These are phyloP conservation scores for Hemibagrus guttatus DNA, from an alignment of 2,797 vertebrate species.

Conservation along the genomic window DNA sequence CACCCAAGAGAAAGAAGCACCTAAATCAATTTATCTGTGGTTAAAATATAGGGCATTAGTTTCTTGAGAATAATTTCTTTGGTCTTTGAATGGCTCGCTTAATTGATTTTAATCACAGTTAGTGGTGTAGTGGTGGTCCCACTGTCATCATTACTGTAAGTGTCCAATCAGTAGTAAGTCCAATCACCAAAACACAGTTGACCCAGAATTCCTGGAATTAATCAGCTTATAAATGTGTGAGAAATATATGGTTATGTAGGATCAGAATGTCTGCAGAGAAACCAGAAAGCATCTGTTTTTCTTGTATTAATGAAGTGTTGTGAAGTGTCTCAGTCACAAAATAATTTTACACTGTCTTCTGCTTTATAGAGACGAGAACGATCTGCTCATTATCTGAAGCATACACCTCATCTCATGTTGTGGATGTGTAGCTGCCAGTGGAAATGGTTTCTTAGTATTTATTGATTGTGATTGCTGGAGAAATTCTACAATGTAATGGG, in stretches of 20 bases:
- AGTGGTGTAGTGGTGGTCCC: neutral
- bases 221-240: neutral
- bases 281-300: neutral
- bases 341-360: neutral
- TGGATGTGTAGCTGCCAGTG: no score
- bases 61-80: neutral
- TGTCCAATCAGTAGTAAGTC: slow-evolving; percentile 6
- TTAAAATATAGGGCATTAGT: neutral
- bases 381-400: no score
- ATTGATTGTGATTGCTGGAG: no score
- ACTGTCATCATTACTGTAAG: neutral
- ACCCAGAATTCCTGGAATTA: neutral
- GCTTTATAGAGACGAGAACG: no score
- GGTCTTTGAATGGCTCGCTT: neutral
- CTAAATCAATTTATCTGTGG: neutral
- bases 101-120: neutral
- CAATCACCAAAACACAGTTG: neutral
- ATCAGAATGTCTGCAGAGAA: neutral
- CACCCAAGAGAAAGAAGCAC: neutral
- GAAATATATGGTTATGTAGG: neutral
- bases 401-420: no score
- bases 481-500: no score
- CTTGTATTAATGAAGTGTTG: neutral
- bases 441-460: no score
- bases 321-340: neutral